Conservation (phyloP, 2,888 invertebrate species). For the Liodrosophila aerea region DNA sequence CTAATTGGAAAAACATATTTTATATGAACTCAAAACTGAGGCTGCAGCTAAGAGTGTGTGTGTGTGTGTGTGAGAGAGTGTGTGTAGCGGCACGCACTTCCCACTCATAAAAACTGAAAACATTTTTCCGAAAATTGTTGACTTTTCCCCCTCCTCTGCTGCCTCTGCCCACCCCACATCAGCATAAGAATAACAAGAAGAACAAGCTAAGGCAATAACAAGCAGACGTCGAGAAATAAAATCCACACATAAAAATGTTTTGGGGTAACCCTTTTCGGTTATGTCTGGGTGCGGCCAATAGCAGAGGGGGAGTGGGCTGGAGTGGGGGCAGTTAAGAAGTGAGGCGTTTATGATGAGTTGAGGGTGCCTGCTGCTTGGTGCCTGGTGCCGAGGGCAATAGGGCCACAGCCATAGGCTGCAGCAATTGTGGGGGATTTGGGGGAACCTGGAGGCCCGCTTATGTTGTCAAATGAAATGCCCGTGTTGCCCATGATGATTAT, state of each 20-base stretch:
- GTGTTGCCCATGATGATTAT: slow-evolving; percentile 74
- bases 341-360: background rate
- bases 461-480: slow-evolving; percentile 73
- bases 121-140: slow-evolving; percentile 59
- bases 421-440: background rate
- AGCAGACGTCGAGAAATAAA: slow-evolving; percentile 62
- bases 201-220: slow-evolving; percentile 38
- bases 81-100: slow-evolving; percentile 63
- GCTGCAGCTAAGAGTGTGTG: background rate
- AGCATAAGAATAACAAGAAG: slow-evolving; percentile 2
- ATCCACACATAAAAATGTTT: slow-evolving; percentile 63
- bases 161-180: background rate
- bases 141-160: slow-evolving; percentile 1
- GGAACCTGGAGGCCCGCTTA: slow-evolving; percentile 38
- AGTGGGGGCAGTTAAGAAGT: slow-evolving; percentile 15
- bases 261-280: slow-evolving; percentile 66
- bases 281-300: slow-evolving; percentile 33
- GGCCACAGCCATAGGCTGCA: background rate
- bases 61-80: background rate
- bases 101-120: slow-evolving; percentile 73
- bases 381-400: background rate
- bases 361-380: too few species aligned
- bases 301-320: background rate
- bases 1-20: slow-evolving; percentile 78
- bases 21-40: slow-evolving; percentile 61